A percentile compares a stretch with the other conserved stretches of the same genome.
phyloP scores from a whole-genome alignment of 2,888 invertebrate species.

The Oscheius myriophilus region DNA sequence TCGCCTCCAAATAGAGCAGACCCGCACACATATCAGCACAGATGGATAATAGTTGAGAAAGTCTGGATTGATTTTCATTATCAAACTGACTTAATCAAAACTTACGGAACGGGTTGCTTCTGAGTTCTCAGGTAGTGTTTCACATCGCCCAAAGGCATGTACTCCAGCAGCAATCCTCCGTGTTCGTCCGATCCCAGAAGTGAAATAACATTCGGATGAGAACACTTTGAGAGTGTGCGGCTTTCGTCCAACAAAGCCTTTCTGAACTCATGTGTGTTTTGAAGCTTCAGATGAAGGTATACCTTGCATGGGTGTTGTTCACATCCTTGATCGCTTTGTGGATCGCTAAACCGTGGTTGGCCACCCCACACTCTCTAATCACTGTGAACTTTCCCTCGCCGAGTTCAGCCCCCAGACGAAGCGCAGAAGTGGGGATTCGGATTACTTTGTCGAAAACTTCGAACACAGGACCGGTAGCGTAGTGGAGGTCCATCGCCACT shows the following conservation, averaged over 20 bases:
- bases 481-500: slow-evolving; percentile 18
- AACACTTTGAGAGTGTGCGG: slow-evolving; percentile 44
- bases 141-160: slow-evolving; percentile 44
- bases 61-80: slow-evolving; percentile 2
- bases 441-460: neutral
- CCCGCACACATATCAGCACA: slow-evolving; percentile 54
- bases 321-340: slow-evolving; percentile 50
- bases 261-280: slow-evolving; percentile 26
- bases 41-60: slow-evolving; percentile 34
- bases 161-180: slow-evolving; percentile 49
- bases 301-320: slow-evolving; percentile 45
- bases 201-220: slow-evolving; percentile 50
- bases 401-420: slow-evolving; percentile 47
- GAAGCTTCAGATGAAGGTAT: neutral
- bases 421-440: slow-evolving; percentile 9
- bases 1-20: slow-evolving; percentile 56
- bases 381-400: slow-evolving; percentile 66
- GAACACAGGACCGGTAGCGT: slow-evolving; percentile 23
- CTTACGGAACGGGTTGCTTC: slow-evolving; percentile 39
- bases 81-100: neutral
- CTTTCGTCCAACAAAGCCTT: slow-evolving; percentile 55
- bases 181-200: slow-evolving; percentile 49
- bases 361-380: slow-evolving; percentile 46
- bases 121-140: slow-evolving; percentile 40
- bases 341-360: slow-evolving; percentile 43